Base-by-base conservation (phyloP, 2,113 vertebrate species). In the Larimichthys crocea region DNA sequence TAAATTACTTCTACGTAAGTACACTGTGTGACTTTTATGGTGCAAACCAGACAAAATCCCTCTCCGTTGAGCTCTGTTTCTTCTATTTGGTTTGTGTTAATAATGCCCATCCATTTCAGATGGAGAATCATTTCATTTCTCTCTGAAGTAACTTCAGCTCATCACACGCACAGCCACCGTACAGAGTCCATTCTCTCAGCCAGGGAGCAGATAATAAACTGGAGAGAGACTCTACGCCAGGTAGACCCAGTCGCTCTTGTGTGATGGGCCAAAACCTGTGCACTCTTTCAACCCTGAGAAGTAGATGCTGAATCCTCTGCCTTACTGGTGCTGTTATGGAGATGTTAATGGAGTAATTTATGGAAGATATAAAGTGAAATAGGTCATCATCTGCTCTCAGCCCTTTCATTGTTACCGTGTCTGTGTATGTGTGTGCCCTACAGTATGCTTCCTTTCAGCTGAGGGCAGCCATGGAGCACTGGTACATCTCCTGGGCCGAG, bases 281-380 rank as follows among this genome's bases (percentile, higher is more conserved):
- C 26, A 50, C 75, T 74, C 76, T 12, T 79, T 79, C 77, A 67
- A 56, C 55, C 40, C 49, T 74, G 59, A 79, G 85, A 74, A 89
- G 89, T 87, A 92, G 83, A 86, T 90, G 90, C 82, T 85, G 65
- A 89, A 80, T 75, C 77, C 70, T 57, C 44, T 46, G 44, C 44
- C 44, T 91, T 88, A 87, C 75, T 80, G 84, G 74, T 64, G 49
- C 74, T 72, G 89, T 87, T 83, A 93, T 77, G 78, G 84, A 89
- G 79, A 84, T 79, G 78, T 87, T 93, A 94, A 94, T 92, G 80
- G 88, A 79, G 91, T 92, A 90, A 94, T 94, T 93, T 93, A 92
- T 94, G 83, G 82, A 85, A 74, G 91, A 84, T 86, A 92, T 93
- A 90, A 94, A 93, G 79, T 68, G 69, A 92, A 93, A 90, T 86